phyloP scores from a whole-genome alignment of 2,888 invertebrate species.

The Mythimna loreyi region DNA sequence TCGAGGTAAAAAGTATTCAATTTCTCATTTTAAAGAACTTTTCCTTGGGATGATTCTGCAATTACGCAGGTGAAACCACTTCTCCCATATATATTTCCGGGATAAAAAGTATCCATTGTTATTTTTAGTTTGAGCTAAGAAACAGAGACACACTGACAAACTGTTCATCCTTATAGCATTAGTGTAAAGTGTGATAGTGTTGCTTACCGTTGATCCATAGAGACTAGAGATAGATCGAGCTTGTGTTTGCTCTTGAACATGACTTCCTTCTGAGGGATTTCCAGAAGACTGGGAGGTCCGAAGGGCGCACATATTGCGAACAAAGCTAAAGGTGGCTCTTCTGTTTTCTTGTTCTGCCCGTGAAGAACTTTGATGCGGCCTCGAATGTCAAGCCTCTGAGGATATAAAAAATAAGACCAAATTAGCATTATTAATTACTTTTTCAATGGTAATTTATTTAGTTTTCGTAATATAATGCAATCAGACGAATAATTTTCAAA shows the following conservation, averaged over 20 bases:
- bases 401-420: constrained; percentile 53
- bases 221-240: constrained; percentile 98
- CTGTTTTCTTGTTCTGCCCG: constrained; percentile 98
- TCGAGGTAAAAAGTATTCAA: too few species aligned
- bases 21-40: too few species aligned
- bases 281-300: constrained; percentile 98
- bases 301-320: constrained; percentile 99
- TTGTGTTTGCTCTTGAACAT: constrained; percentile 99
- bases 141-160: too few species aligned
- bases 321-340: constrained; percentile 97
- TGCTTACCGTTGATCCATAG: constrained; percentile 97
- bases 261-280: constrained; percentile 99
- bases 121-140: too few species aligned
- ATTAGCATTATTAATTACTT: background rate
- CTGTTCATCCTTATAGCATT: too few species aligned
- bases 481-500: background rate
- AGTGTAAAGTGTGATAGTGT: background rate
- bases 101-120: too few species aligned
- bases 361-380: constrained; percentile 99
- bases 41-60: too few species aligned
- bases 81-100: too few species aligned
- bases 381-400: constrained; percentile 98
- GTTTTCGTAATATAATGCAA: background rate
- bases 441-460: background rate
- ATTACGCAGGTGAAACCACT: too few species aligned